Percentiles rank a stretch among this genome's conserved stretches.
phyloP scores from a whole-genome alignment of 2,888 invertebrate genomes.

The Adineta ricciae region DNA sequence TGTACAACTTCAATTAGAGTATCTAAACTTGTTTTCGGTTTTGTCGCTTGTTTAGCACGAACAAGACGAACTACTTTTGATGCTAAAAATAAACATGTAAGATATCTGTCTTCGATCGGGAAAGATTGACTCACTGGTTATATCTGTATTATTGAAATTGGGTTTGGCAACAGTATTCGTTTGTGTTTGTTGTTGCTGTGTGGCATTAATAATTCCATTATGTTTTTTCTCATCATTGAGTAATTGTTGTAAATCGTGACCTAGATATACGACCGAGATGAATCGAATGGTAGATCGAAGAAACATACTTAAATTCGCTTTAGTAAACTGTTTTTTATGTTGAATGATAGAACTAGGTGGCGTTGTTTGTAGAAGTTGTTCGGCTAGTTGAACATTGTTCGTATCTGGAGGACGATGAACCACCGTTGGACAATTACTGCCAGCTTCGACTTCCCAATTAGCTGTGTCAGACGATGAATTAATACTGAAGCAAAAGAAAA shows the following conservation, averaged over 20 bases:
- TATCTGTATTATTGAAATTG: background rate
- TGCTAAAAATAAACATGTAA: background rate
- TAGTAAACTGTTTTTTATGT: background rate
- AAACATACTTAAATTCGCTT: background rate
- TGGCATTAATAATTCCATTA: background rate
- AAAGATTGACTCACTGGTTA: background rate
- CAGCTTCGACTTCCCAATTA: slow-evolving; percentile 20
- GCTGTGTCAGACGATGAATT: background rate
- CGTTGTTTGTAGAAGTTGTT: background rate
- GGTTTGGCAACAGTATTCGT: background rate
- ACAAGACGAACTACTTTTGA: slow-evolving; percentile 14
- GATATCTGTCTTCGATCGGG: background rate
- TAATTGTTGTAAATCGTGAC: background rate
- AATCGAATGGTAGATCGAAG: background rate
- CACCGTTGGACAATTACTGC: background rate
- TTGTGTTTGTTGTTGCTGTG: background rate
- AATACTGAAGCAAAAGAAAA: background rate
- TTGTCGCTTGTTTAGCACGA: slow-evolving; percentile 15
- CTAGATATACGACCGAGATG: background rate
- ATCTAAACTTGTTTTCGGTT: slow-evolving; percentile 16
- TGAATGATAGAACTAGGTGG: background rate
- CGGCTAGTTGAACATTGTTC: background rate
- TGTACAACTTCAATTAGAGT: slow-evolving; percentile 21
- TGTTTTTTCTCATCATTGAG: background rate
- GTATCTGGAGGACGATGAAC: background rate